Base-by-base conservation (phyloP, 1,140 invertebrate species). In the Limonius californicus region DNA sequence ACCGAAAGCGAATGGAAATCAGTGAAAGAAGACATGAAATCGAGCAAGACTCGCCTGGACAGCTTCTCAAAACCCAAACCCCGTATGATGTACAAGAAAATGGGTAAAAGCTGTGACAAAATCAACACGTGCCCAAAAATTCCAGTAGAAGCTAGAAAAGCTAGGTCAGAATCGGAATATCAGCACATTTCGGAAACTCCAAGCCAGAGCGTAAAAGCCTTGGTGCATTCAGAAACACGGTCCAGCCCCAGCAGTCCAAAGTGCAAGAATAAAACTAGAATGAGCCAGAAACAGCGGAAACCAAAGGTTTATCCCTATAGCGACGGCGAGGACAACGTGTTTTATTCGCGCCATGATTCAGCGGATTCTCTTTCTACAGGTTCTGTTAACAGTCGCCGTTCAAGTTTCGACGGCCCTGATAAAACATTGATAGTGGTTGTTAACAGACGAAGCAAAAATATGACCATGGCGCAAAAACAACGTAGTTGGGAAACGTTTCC, bases 401-500 rank as follows among this genome's bases (percentile, higher is more conserved):
- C 70, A 54, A 75, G 77, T 32, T 76, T 54, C 50, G 67, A 70
- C 69, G 70, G 75, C 69, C 68, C 70, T 16, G 75, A 77, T 66
- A 77, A 77, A 58, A 77, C 74, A 2, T 54, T 77, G 8, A 74
- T 77, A 0, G 72, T 77, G 0, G 73, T 76, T 60, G 79, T 77
- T 65, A 79, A 76, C 62, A 71, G 68, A 57, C 65, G 68, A 70
- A 77, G 74, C 77, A 71, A 77, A 77, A 63, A 72, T 53, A 73
- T 79, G 65, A 73, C 80, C 61, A 69, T 83, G 50, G 80, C 84
- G 50, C 82, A 84, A 68, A 85, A 85, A 68, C 84, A 85, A 72
- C 74, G 83, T 30, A 85, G 83, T 54, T 87, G 85, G 85, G 85
- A 87, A 71, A 86, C 84, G 0, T 87, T 87, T 66, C 85, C 85